These are phyloP conservation scores for Darevskia nairensis DNA, from an alignment of 2,797 vertebrate species.

Conservation along the genomic window DNA sequence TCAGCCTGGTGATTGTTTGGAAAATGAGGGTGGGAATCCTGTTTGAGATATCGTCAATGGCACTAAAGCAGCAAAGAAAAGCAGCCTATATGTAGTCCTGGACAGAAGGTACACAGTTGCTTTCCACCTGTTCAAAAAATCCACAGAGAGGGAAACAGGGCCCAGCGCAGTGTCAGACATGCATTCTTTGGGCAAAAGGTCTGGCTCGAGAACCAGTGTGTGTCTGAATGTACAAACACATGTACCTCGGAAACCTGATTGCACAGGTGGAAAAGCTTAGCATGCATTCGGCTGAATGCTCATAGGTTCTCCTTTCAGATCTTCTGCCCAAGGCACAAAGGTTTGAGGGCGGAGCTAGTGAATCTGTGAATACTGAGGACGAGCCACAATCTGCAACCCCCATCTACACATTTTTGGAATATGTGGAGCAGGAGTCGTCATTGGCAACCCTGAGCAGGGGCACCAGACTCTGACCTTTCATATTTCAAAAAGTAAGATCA, in stretches of 20 bases:
- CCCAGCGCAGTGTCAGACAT: neutral
- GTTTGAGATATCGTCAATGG: neutral
- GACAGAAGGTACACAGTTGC: neutral
- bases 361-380: no score
- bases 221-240: neutral
- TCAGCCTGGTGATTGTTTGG: conserved; percentile 38
- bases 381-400: neutral
- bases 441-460: no score
- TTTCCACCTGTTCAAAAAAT: neutral
- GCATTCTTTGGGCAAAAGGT: neutral
- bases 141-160: neutral
- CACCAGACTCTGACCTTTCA: neutral
- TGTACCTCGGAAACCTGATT: neutral
- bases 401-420: neutral
- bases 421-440: no score
- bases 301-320: neutral
- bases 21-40: neutral
- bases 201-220: neutral
- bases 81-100: neutral
- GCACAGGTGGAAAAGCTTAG: neutral
- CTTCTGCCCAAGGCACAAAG: neutral
- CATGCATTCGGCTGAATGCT: neutral
- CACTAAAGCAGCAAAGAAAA: conserved; percentile 27
- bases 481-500: neutral
- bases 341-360: neutral